A percentile compares a stretch with the other conserved stretches of the same genome.
Evolutionary conservation across 2,888 invertebrate species (phyloP).

Genomic region (Drosophila leonis): DNA sequence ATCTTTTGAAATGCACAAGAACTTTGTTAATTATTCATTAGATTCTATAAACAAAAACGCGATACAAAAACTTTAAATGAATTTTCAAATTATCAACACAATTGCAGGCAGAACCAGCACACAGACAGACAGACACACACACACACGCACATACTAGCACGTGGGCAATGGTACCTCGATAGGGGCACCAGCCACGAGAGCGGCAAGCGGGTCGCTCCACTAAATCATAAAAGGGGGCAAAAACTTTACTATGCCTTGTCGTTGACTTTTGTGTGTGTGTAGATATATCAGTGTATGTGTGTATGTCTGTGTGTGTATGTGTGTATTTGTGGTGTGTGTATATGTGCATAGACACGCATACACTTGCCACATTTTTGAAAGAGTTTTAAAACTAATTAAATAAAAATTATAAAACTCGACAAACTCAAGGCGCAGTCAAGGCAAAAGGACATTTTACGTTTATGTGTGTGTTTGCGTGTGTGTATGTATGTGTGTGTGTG

Average conservation of each 20-base stretch:
- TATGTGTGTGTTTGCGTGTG: constrained; percentile 11
- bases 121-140: constrained; percentile 21
- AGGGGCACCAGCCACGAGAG: constrained; percentile 29
- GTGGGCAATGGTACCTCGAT: constrained; percentile 61
- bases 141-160: constrained; percentile 20
- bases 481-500: constrained; percentile 4
- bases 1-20: constrained; percentile 79
- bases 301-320: constrained; percentile 12
- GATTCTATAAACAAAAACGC: constrained; percentile 82
- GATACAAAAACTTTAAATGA: constrained; percentile 83
- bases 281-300: constrained; percentile 2
- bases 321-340: constrained; percentile 11
- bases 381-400: constrained; percentile 81
- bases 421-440: constrained; percentile 71
- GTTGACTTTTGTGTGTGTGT: constrained; percentile 43
- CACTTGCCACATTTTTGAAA: constrained; percentile 62
- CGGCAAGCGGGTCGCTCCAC: constrained; percentile 25
- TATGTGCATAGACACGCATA: constrained; percentile 34
- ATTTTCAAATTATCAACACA: constrained; percentile 82
- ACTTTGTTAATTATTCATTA: constrained; percentile 82
- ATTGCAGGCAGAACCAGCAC: constrained; percentile 77
- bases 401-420: constrained; percentile 81
- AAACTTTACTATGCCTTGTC: constrained; percentile 69
- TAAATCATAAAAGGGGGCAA: constrained; percentile 78
- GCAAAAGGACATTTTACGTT: constrained; percentile 61